phyloP scores from a whole-genome alignment of 1,140 invertebrate species.

The Brachionus plicatilis region DNA sequence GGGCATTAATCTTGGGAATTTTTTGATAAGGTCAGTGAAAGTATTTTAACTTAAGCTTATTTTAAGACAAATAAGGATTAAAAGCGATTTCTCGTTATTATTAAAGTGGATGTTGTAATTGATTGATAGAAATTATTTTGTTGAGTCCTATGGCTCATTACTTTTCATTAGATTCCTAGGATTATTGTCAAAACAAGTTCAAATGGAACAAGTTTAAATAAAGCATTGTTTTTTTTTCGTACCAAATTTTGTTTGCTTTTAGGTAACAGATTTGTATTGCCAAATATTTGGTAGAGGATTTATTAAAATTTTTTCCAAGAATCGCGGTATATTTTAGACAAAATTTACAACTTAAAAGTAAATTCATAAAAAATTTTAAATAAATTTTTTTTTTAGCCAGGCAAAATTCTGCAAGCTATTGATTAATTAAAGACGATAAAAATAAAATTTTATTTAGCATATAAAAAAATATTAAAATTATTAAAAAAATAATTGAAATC shows the following conservation, averaged over 20 bases:
- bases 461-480: too few relatives aligned
- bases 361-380: not conserved
- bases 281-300: not conserved
- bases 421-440: too few relatives aligned
- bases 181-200: not conserved
- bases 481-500: too few relatives aligned
- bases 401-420: too few relatives aligned
- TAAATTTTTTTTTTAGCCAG: too few relatives aligned
- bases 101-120: not conserved
- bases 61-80: conserved; percentile 19
- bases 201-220: not conserved
- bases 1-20: not conserved
- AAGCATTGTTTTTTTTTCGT: not conserved
- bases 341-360: not conserved
- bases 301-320: not conserved
- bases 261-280: not conserved
- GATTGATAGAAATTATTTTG: not conserved
- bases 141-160: not conserved
- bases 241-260: not conserved
- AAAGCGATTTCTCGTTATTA: not conserved
- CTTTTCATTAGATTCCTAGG: not conserved
- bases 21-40: not conserved
- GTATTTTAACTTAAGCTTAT: not conserved
- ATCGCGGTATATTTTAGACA: not conserved
- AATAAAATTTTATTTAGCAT: too few relatives aligned